A percentile compares a stretch with the other conserved stretches of the same genome.
Conservation (phyloP, 2,888 invertebrate genomes). For the Parthenolecanium corni region DNA sequence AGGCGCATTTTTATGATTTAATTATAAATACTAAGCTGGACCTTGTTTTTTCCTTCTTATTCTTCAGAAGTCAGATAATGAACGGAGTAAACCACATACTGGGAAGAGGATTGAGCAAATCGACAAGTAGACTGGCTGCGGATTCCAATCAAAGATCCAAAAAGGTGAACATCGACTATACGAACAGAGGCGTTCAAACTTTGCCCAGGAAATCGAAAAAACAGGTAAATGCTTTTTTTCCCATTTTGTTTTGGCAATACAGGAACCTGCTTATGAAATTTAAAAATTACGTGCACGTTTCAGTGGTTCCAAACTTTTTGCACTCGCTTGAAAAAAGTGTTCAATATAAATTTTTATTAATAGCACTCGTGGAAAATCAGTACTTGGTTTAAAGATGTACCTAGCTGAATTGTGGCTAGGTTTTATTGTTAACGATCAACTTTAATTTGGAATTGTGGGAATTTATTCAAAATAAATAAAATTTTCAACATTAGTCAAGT, state of each 20-base stretch:
- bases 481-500: too few species aligned
- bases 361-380: too few species aligned
- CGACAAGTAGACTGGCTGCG: conserved; percentile 55
- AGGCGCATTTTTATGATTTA: too few species aligned
- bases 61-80: conserved; percentile 45
- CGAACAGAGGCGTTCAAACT: conserved; percentile 46
- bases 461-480: too few species aligned
- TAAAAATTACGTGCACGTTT: background rate
- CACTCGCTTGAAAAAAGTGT: too few species aligned
- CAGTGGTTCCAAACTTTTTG: too few species aligned
- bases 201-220: conserved; percentile 49
- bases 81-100: conserved; percentile 52
- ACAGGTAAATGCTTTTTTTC: conserved; percentile 10
- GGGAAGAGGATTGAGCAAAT: conserved; percentile 65
- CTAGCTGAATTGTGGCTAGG: too few species aligned
- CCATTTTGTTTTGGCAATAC: background rate
- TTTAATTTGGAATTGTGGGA: too few species aligned
- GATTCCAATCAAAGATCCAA: conserved; percentile 39
- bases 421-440: too few species aligned
- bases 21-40: too few species aligned
- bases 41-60: background rate
- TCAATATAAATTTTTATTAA: too few species aligned
- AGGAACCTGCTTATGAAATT: conserved; percentile 29
- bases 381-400: too few species aligned
- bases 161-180: conserved; percentile 28